Conservation (phyloP, 1,140 invertebrate species). For the Cydia amplana region DNA sequence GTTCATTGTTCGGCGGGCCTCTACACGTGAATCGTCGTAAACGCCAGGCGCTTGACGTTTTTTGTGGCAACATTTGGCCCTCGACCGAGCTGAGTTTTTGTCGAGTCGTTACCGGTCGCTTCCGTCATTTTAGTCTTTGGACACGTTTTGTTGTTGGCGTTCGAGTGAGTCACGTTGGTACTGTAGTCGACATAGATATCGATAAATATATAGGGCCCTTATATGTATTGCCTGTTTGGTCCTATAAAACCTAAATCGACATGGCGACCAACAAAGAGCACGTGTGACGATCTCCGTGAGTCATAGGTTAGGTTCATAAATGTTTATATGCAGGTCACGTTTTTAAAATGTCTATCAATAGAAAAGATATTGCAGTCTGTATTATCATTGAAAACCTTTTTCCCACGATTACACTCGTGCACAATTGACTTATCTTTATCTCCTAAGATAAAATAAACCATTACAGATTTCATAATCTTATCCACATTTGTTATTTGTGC, state of each 20-base stretch:
- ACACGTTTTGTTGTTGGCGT: constrained; percentile 73
- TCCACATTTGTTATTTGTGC: not conserved
- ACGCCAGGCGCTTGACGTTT: constrained; percentile 60
- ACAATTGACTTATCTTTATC: not conserved
- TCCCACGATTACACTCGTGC: not conserved
- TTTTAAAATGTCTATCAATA: too few species aligned
- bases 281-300: not conserved
- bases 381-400: not conserved
- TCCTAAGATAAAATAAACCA: not conserved
- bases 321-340: not conserved
- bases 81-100: constrained; percentile 62
- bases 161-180: constrained; percentile 72
- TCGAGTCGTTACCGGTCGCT: constrained; percentile 54
- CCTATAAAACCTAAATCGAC: not conserved
- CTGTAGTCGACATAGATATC: constrained; percentile 49
- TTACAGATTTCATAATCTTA: not conserved
- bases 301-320: not conserved
- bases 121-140: constrained; percentile 65
- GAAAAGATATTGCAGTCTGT: not conserved
- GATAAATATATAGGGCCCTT: not conserved
- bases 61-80: constrained; percentile 58
- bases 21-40: constrained; percentile 54
- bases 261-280: not conserved
- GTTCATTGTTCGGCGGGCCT: constrained; percentile 69
- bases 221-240: not conserved